phyloP scores from a whole-genome alignment of 2,113 vertebrate species.

The Struthio camelus region DNA sequence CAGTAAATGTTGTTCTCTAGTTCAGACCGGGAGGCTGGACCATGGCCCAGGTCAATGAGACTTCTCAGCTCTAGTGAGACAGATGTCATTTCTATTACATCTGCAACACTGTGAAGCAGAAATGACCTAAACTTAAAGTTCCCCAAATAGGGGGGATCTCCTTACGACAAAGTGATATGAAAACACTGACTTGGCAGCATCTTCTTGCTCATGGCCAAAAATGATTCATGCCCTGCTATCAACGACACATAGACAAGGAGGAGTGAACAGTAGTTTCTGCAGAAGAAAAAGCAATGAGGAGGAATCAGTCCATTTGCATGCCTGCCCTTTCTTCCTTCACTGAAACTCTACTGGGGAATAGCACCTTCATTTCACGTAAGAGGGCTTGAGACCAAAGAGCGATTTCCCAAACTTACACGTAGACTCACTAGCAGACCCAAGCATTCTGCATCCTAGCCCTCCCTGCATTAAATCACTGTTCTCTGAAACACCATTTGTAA shows the following conservation, averaged over 20 bases:
- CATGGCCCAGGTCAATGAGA: not conserved
- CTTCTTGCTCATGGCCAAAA: not conserved
- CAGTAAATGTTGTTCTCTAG: not conserved
- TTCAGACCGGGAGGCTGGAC: not conserved
- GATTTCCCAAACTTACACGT: too few relatives aligned
- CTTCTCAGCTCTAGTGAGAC: not conserved
- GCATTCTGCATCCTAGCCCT: too few relatives aligned
- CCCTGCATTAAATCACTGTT: too few relatives aligned
- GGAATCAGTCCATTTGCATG: too few relatives aligned
- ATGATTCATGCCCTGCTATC: not conserved
- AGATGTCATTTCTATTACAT: not conserved
- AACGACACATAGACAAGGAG: accelerated
- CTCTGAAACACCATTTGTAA: too few relatives aligned
- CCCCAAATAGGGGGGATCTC: not conserved
- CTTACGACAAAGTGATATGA: not conserved
- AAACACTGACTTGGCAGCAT: not conserved
- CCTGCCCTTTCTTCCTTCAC: too few relatives aligned
- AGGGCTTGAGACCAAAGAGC: too few relatives aligned
- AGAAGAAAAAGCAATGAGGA: too few relatives aligned
- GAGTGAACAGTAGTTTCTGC: not conserved
- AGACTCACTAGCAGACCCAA: too few relatives aligned
- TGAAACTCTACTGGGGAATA: too few relatives aligned
- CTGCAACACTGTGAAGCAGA: not conserved
- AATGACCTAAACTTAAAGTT: not conserved
- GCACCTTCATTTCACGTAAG: too few relatives aligned